These are phyloP conservation scores for Suncus etruscus DNA, from an alignment of 2,113 vertebrate genomes.

Conservation along the genomic window DNA sequence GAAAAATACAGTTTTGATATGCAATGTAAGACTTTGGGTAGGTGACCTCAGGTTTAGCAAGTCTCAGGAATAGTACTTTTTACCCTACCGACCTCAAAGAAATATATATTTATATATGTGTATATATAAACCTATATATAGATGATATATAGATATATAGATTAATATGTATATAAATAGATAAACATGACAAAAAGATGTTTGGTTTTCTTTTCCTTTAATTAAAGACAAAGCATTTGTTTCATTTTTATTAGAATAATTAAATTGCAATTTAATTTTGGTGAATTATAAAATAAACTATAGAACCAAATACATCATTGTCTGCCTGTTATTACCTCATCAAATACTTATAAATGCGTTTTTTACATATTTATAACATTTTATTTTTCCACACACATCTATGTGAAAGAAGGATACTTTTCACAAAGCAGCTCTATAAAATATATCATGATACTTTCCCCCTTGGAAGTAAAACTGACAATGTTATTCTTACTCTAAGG, in stretches of 20 bases:
- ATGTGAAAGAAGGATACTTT: not conserved
- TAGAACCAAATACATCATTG: conserved; percentile 41
- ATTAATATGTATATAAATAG: too few relatives aligned
- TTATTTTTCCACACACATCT: conserved; percentile 24
- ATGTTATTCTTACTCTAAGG: not conserved
- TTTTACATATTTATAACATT: conserved; percentile 22
- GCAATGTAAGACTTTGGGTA: conserved; percentile 44
- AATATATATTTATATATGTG: too few relatives aligned
- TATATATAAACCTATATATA: too few relatives aligned
- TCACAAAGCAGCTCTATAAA: not conserved
- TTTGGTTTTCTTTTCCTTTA: conserved; percentile 30
- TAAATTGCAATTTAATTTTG: conserved; percentile 33
- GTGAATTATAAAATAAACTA: conserved; percentile 32
- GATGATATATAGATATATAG: too few relatives aligned
- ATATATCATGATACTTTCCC: not conserved
- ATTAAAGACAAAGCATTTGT: not conserved
- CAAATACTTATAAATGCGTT: conserved; percentile 9
- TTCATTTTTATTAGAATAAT: conserved; percentile 71
- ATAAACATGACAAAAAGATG: not conserved
- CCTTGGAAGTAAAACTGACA: not conserved
- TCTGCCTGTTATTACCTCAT: conserved; percentile 44
- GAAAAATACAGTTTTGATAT: conserved; percentile 34
- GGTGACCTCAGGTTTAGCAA: conserved; percentile 28
- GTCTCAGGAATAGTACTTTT: not conserved
- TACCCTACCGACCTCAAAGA: too few relatives aligned